Percentiles rank a stretch among this genome's conserved stretches.
These are phyloP conservation scores for Danio rerio DNA, from an alignment of 2,113 vertebrate genomes.

Conservation along the genomic window GRCz12tu NC_133176.1:25426001-25426500, in stretches of 20 bases:
- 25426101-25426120: slow-evolving; percentile 18
- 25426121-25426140: background rate
- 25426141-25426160: slow-evolving; percentile 19
- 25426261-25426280: background rate
- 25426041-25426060: slow-evolving; percentile 11
- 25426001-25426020: slow-evolving; percentile 5
- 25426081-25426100: slow-evolving; percentile 29
- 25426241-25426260: slow-evolving; percentile 7
- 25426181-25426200: background rate
- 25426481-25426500: too few relatives aligned
- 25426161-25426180: slow-evolving; percentile 27
- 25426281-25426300: slow-evolving; percentile 5
- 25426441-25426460: too few relatives aligned
- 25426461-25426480: too few relatives aligned
- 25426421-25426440: too few relatives aligned
- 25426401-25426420: background rate
- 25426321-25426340: background rate
- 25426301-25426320: background rate
- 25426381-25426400: too few relatives aligned
- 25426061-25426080: slow-evolving; percentile 28
- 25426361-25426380: too few relatives aligned
- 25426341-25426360: background rate
- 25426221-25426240: slow-evolving; percentile 28
- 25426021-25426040: background rate
- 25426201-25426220: slow-evolving; percentile 29